Evolutionary conservation across 2,888 invertebrate genomes (phyloP).

Genomic region (Plagodis pulveraria): DNA sequence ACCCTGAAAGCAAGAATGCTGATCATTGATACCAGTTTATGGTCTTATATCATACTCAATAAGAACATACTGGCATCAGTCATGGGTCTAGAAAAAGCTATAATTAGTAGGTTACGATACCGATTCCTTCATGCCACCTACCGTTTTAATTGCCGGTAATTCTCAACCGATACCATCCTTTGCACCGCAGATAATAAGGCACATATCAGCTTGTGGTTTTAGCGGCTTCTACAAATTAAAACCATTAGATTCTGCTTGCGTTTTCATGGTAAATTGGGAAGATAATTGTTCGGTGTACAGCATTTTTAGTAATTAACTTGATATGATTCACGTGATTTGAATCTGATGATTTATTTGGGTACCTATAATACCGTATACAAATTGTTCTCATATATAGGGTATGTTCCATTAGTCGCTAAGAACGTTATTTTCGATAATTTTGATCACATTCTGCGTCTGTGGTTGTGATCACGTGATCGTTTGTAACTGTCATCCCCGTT

Average conservation of each 20-base stretch:
- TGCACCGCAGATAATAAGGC: background rate
- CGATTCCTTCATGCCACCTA: slow-evolving; percentile 7
- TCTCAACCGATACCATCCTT: background rate
- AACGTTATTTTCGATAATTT: no score
- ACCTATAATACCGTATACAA: background rate
- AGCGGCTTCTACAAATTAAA: slow-evolving; percentile 5
- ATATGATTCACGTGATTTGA: background rate
- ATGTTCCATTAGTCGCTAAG: no score
- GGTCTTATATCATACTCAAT: slow-evolving; percentile 4
- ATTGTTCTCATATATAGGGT: background rate
- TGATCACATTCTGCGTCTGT: no score
- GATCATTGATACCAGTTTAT: background rate
- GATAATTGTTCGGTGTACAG: slow-evolving; percentile 3
- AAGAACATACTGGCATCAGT: slow-evolving; percentile 5
- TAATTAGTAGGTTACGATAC: slow-evolving; percentile 9
- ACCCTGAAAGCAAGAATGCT: background rate
- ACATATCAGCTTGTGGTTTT: background rate
- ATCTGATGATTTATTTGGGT: background rate
- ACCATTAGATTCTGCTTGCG: slow-evolving; percentile 5
- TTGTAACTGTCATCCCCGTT: no score
- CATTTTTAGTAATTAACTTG: background rate
- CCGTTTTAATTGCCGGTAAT: slow-evolving; percentile 8
- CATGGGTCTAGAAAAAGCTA: slow-evolving; percentile 10
- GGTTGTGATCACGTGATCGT: no score
- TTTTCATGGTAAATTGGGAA: slow-evolving; percentile 6